phyloP scores from a whole-genome alignment of 2,888 invertebrate genomes.

The Stenoptilia bipunctidactyla region DNA sequence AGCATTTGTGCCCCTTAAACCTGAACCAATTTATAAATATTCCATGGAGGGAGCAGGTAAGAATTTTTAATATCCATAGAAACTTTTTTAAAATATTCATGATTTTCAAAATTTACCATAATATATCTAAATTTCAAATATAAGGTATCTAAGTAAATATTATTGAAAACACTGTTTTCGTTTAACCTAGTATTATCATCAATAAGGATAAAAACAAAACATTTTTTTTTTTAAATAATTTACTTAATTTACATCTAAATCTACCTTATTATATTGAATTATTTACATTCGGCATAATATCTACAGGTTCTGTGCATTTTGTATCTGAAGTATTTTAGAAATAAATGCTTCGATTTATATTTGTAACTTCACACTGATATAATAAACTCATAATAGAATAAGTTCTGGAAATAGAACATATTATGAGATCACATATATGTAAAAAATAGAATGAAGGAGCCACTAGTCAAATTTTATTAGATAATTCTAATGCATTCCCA shows the following conservation, averaged over 20 bases:
- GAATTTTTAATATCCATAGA: conserved; percentile 26
- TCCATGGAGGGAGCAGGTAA: conserved; percentile 90
- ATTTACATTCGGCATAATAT: conserved; percentile 44
- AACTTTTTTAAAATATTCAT: conserved; percentile 76
- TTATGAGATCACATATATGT: neutral
- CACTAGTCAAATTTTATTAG: neutral
- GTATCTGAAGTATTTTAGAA: neutral
- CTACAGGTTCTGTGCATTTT: conserved; percentile 9
- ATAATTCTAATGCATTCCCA: conserved; percentile 50
- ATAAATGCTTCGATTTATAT: neutral
- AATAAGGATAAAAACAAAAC: no score
- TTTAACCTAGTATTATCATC: neutral
- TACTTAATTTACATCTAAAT: neutral
- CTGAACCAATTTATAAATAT: conserved; percentile 92
- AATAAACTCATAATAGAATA: neutral
- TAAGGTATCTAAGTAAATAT: no score
- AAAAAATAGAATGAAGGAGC: neutral
- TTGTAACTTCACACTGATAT: neutral
- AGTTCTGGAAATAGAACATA: neutral
- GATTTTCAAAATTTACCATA: no score
- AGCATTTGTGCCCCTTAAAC: conserved; percentile 85
- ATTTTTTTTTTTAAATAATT: neutral
- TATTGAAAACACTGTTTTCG: no score
- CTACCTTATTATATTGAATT: conserved; percentile 29
- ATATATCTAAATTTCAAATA: no score